Conservation (phyloP, 1,140 invertebrate genomes). For the Plodia interpunctella region DNA sequence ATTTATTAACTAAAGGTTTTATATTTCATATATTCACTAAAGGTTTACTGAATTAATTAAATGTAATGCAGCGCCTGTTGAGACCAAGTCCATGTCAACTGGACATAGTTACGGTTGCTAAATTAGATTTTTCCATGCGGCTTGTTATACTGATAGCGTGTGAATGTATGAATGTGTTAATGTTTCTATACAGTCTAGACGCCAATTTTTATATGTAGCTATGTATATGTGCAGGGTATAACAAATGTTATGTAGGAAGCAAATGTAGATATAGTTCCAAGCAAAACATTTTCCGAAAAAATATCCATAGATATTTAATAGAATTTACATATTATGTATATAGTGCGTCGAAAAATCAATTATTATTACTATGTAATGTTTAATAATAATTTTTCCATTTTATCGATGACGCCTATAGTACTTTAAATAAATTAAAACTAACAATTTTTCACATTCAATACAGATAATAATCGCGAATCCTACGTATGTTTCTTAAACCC, state of each 20-base stretch:
- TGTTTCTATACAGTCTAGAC: slow-evolving; percentile 28
- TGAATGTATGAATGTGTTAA: slow-evolving; percentile 22
- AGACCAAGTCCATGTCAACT: background rate
- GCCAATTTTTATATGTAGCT: slow-evolving; percentile 32
- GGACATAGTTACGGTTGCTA: slow-evolving; percentile 21
- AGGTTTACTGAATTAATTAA: no score
- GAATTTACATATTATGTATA: no score
- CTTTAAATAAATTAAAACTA: background rate
- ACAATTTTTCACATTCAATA: background rate
- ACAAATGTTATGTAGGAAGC: slow-evolving; percentile 19
- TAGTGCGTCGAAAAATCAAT: no score
- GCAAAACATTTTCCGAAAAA: background rate
- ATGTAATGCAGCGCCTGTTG: no score
- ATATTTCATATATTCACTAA: no score
- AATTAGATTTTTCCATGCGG: slow-evolving; percentile 23
- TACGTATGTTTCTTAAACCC: slow-evolving; percentile 13
- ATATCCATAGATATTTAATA: no score
- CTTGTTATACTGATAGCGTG: slow-evolving; percentile 17
- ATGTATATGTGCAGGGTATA: slow-evolving; percentile 24
- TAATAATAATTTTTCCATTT: no score
- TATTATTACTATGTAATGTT: no score
- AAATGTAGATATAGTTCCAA: background rate
- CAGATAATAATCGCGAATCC: background rate
- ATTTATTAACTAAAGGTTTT: no score
- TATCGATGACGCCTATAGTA: no score